Conservation (phyloP, 1,140 invertebrate genomes). For the Pinna nobilis region DNA sequence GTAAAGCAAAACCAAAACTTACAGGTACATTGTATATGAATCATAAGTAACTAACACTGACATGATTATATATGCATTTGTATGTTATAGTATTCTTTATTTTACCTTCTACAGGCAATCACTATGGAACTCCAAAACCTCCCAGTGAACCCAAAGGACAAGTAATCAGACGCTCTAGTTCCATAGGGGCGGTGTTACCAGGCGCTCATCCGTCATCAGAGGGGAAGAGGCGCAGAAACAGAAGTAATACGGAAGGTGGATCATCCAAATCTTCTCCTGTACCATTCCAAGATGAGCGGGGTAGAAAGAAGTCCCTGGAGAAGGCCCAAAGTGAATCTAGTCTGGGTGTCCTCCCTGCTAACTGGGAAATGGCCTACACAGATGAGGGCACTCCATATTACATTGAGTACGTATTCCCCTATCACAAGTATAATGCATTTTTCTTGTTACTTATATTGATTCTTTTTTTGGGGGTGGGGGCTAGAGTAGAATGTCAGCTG, state of each 20-base stretch:
- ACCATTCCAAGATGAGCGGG: slow-evolving; percentile 52
- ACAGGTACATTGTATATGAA: too few relatives aligned
- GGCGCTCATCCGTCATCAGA: slow-evolving; percentile 78
- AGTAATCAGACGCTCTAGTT: slow-evolving; percentile 62
- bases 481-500: too few relatives aligned
- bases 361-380: slow-evolving; percentile 98
- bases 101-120: slow-evolving; percentile 74
- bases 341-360: slow-evolving; percentile 91
- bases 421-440: too few relatives aligned
- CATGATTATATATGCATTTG: too few relatives aligned
- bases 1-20: too few relatives aligned
- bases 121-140: slow-evolving; percentile 77
- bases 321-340: slow-evolving; percentile 69
- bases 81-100: too few relatives aligned
- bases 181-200: slow-evolving; percentile 73
- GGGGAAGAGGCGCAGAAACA: slow-evolving; percentile 78
- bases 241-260: slow-evolving; percentile 75
- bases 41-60: too few relatives aligned
- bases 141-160: slow-evolving; percentile 70
- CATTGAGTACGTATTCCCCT: slow-evolving; percentile 96
- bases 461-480: too few relatives aligned
- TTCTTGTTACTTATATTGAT: too few relatives aligned
- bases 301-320: slow-evolving; percentile 62
- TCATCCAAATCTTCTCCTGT: slow-evolving; percentile 60
- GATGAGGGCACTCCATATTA: slow-evolving; percentile 98